phyloP scores from a whole-genome alignment of 2,888 invertebrate species.

The Dione vanillae region DNA sequence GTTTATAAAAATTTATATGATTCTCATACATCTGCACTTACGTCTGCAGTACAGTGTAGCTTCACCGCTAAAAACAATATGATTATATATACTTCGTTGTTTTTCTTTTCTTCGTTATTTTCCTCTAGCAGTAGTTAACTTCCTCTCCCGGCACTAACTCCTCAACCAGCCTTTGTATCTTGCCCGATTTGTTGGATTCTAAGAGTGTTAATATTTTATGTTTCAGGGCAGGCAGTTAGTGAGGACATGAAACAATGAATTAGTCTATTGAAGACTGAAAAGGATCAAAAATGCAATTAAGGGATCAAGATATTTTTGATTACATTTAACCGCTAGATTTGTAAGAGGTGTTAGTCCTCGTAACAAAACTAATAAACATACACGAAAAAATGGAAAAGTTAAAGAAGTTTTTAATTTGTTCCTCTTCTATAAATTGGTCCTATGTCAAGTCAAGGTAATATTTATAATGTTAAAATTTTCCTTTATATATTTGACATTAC shows the following conservation, averaged over 20 bases:
- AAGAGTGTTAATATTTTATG: too few species aligned
- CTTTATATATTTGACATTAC: too few species aligned
- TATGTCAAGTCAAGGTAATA: slow-evolving; percentile 2
- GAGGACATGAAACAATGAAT: too few species aligned
- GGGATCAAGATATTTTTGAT: neutral
- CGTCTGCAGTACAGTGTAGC: too few species aligned
- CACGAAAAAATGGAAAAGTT: neutral
- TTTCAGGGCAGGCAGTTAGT: too few species aligned
- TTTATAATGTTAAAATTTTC: neutral
- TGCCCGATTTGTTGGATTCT: too few species aligned
- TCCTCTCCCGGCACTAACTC: too few species aligned
- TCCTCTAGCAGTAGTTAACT: too few species aligned
- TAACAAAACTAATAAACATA: neutral
- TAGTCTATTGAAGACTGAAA: neutral
- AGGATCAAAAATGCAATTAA: neutral
- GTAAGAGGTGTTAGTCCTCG: neutral
- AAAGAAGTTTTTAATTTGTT: neutral
- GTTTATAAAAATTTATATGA: neutral
- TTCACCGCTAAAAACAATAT: too few species aligned
- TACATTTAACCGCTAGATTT: neutral
- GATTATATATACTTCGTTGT: too few species aligned
- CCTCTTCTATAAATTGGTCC: neutral
- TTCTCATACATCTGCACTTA: neutral
- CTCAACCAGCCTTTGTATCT: too few species aligned
- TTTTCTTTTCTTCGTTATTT: too few species aligned